Base-by-base conservation (phyloP, 92 coral and sea anemone species). In the Pocillopora meandrina region DNA sequence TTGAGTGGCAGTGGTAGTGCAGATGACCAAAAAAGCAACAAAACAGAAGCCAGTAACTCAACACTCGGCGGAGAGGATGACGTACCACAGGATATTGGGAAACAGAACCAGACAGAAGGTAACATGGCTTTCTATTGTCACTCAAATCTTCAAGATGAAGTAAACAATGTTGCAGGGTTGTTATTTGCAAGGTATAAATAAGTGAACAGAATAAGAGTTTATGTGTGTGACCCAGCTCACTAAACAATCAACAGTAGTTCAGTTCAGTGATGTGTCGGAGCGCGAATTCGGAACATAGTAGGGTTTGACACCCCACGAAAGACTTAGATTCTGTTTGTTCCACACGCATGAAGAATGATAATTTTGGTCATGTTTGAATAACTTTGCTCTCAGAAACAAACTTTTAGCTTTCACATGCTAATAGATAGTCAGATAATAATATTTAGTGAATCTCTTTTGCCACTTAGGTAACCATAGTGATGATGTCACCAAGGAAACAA, bases 1-100 rank as follows among this genome's bases (percentile, higher is more conserved):
- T 65, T 67, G 23, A 85, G 85, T 74, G 85, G 76, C 12, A 89
- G 92, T 63, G 92, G 86, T 6, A 78, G 89, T 59, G 89, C 86
- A 34, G 61, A 77, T 49, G 63, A 35, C 80, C 55, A 63, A 61
- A 11, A 61, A 61, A 62, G 61, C 57, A 72, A 55, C 56, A 72
- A 23, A 60, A 82, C 35, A 78, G 17, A 31, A 21, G 62, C 73
- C 11, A 74, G 35, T 72, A 74, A 74, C 65, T n/a, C 88, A 21
- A 85, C 77, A 56, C 55, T 35, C 18, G 78, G 36, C 15, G 83
- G 68, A 78, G 88, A 85, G 16, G 82, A 57, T 15, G 79, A 75
- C 20, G 17, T 67, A 18, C 2, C 77, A 13, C 58, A 81, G n/a
- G 60, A 81, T 56, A 57, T 19, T 16, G 52, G 23, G 23, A 34